These are phyloP conservation scores for Merluccius polli DNA, from an alignment of 2,797 vertebrate genomes.

Conservation along the genomic window DNA sequence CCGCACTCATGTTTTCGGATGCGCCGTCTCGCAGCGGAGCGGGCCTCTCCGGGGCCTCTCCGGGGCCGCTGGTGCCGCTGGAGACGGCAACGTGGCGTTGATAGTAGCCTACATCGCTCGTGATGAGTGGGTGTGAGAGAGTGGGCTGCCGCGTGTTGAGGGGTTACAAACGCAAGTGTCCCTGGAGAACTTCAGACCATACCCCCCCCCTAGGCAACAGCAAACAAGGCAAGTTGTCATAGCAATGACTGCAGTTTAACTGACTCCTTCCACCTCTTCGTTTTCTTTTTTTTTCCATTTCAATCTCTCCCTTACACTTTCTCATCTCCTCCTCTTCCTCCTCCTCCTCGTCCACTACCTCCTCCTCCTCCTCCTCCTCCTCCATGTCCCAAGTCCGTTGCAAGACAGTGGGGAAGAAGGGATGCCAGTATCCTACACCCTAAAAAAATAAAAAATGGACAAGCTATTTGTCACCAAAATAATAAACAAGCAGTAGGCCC, in stretches of 20 bases:
- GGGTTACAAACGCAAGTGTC: slow-evolving; percentile 49
- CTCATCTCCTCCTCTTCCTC: neutral
- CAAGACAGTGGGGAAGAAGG: neutral
- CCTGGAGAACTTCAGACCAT: slow-evolving; percentile 29
- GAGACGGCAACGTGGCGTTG: neutral
- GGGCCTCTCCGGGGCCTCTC: neutral
- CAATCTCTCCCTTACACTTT: neutral
- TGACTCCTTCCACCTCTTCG: neutral
- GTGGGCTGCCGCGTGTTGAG: slow-evolving; percentile 49
- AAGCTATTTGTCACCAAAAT: neutral
- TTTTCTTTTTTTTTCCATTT: neutral
- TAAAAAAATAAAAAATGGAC: neutral
- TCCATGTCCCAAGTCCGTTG: neutral
- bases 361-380: neutral
- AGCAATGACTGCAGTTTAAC: slow-evolving; percentile 44
- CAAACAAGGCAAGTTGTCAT: slow-evolving; percentile 57
- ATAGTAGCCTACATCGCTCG: neutral
- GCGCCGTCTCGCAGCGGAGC: too few relatives aligned
- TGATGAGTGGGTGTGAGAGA: slow-evolving; percentile 57
- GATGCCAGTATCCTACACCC: neutral
- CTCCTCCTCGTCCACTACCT: neutral
- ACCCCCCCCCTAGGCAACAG: slow-evolving; percentile 30
- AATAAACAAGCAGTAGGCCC: neutral
- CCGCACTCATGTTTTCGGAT: neutral
- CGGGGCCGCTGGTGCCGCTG: neutral